Base-by-base conservation (phyloP, 2,797 vertebrate species). In the Chelon labrosus region DNA sequence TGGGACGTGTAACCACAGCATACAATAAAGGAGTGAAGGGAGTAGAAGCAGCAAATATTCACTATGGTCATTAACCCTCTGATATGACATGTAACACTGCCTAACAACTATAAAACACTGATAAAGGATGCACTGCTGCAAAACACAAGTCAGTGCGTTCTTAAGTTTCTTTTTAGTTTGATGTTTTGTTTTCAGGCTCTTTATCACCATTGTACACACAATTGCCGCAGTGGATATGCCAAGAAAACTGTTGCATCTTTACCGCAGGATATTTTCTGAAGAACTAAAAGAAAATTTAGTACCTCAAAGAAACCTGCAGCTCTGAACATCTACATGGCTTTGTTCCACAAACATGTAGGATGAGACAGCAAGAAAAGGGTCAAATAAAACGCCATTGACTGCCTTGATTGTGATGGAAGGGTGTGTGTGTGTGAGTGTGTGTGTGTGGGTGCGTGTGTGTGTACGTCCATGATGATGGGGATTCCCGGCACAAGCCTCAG, bases 401-500 rank as follows among this genome's bases (percentile, higher is more conserved):
- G 80, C 81, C 70, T 65, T 81, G 70, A 76, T 57, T 68, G 53
- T 82, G 70, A 77, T 82, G 67, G 72, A 73, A 25, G 66, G 65
- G 57, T 80, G 47, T 69, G 49, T 80, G 70, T 80, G 70, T 62
- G 61, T 70, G 67, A 50, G 20, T 52, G 44, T 68, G 74, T 77
- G 72, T 22, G 14, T 73, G 25, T 68, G 74, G 75, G 72, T 22
- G 14, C 71, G 25, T 70, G 63, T 70, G 60, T 65, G 59, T 64
- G 59, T 51, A 55, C 62, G 76, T 65, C 17, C 70, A 27, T 75
- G 82, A 83, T 83, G 82, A 88, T 71, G 90, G 89, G 90, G 89
- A 91, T 90, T 90, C 90, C 91, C 91, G 90, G 83, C 73, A 13
- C 74, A 62, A 77, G 83, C 74, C 82, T 25, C 76, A 86, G 77